Conservation (phyloP, 2,888 invertebrate genomes). For the Ophion costatus region DNA sequence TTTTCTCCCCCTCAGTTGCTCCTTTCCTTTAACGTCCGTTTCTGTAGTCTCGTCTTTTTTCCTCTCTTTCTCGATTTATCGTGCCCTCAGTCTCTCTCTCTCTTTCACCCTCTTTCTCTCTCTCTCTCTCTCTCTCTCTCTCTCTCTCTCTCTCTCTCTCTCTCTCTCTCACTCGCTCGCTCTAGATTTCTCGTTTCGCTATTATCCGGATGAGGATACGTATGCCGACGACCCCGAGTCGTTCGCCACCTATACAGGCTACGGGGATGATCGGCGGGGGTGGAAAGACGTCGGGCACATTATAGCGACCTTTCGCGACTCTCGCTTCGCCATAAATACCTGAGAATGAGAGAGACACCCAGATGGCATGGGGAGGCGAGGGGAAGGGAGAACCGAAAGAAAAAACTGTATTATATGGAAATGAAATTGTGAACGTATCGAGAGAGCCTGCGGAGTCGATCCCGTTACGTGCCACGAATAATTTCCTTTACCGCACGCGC, state of each 20-base stretch:
- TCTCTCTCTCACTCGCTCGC: constrained; percentile 17
- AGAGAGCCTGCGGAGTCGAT: constrained; percentile 10
- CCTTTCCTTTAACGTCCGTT: constrained; percentile 1
- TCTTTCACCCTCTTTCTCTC: too few relatives aligned
- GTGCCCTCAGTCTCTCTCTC: neutral
- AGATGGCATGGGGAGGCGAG: too few relatives aligned
- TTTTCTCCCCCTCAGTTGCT: constrained; percentile 1
- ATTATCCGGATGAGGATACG: constrained; percentile 33
- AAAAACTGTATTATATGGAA: neutral
- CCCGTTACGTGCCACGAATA: constrained; percentile 20
- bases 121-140: constrained; percentile 20
- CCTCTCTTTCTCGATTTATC: neutral
- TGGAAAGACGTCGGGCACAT: neutral
- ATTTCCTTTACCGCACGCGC: neutral
- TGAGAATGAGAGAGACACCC: constrained; percentile 11
- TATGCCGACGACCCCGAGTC: constrained; percentile 42
- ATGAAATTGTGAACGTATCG: constrained; percentile 42
- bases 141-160: constrained; percentile 2
- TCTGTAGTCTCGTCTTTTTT: constrained; percentile 15
- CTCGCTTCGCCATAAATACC: constrained; percentile 42
- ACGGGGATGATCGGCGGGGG: too few relatives aligned
- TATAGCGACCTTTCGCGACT: constrained; percentile 34
- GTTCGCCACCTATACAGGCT: constrained; percentile 15
- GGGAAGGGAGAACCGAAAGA: neutral
- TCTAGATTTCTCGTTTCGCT: constrained; percentile 3